Evolutionary conservation across 2,888 invertebrate genomes (phyloP).

Genomic region (Brachyptera putata): DNA sequence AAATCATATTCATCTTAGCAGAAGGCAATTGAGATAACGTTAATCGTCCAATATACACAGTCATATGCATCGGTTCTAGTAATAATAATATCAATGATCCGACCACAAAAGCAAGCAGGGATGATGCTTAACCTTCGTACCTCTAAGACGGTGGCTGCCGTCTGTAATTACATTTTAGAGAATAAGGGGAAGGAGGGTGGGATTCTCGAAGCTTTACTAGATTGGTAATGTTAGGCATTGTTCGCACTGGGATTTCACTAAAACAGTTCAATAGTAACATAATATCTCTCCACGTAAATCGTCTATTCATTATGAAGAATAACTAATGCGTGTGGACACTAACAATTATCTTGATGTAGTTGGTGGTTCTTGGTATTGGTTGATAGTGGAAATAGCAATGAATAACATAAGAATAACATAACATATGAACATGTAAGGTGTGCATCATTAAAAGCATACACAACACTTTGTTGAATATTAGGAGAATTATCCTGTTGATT

Average conservation of each 20-base stretch:
- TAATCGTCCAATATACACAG: constrained; percentile 17
- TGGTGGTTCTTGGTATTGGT: no score
- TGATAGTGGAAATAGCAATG: no score
- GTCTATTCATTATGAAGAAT: no score
- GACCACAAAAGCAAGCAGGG: background rate
- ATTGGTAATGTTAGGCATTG: background rate
- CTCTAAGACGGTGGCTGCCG: background rate
- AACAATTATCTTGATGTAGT: no score
- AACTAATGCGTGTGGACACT: no score
- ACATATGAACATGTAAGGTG: no score
- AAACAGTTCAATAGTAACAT: constrained; percentile 4
- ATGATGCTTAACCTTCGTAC: background rate
- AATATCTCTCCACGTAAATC: background rate
- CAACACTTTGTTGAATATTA: no score
- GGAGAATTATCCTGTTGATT: no score
- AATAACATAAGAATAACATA: no score
- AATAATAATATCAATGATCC: background rate
- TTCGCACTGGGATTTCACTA: background rate
- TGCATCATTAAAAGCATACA: no score
- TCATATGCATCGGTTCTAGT: background rate
- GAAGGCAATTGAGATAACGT: no score
- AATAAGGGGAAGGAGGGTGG: background rate
- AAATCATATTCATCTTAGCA: constrained; percentile 24
- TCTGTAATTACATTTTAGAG: background rate
- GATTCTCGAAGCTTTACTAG: background rate